Conservation (phyloP, 2,888 invertebrate species). For the Cerastis rubricosa region DNA sequence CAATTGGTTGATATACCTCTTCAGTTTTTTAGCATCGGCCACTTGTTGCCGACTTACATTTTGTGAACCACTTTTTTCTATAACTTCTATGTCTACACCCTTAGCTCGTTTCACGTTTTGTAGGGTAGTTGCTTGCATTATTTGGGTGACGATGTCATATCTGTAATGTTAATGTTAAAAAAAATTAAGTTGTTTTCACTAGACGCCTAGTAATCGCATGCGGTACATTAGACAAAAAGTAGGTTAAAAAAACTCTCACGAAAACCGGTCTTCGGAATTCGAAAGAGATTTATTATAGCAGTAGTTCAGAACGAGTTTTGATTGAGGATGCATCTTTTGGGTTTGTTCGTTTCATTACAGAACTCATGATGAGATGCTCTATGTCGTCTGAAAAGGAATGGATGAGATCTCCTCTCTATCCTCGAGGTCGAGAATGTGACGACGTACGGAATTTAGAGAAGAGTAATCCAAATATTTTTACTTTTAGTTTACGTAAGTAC, state of each 20-base stretch:
- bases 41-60: conserved; percentile 94
- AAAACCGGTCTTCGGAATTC: conserved; percentile 8
- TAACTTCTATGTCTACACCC: conserved; percentile 93
- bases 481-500: not conserved
- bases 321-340: not conserved
- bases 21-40: conserved; percentile 95
- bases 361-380: not conserved
- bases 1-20: conserved; percentile 95
- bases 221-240: conserved; percentile 8
- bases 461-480: not conserved
- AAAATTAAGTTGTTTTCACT: conserved; percentile 3
- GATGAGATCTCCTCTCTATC: not conserved
- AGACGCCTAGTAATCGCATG: not conserved
- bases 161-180: conserved; percentile 88
- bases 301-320: not conserved
- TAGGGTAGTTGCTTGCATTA: conserved; percentile 98
- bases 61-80: conserved; percentile 88
- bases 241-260: conserved; percentile 18
- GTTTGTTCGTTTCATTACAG: not conserved
- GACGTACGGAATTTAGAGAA: not conserved
- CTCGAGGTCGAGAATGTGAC: not conserved
- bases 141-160: conserved; percentile 97
- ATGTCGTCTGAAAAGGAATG: not conserved
- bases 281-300: conserved; percentile 7
- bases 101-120: conserved; percentile 97